phyloP scores from a whole-genome alignment of 2,888 invertebrate species.

The Nezara viridula region DNA sequence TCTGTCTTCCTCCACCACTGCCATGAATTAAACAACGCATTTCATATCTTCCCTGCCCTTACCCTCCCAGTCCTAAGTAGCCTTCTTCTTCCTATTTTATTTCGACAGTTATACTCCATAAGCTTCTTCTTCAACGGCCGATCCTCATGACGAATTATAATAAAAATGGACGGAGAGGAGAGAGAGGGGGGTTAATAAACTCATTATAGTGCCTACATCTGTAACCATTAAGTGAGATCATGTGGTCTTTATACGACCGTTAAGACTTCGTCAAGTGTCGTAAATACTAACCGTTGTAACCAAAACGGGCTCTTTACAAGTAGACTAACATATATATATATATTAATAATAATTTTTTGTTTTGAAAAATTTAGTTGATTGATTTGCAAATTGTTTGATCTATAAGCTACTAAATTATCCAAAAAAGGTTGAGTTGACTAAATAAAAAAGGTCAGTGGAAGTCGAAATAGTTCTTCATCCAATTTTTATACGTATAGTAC shows the following conservation, averaged over 20 bases:
- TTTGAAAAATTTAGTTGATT: background rate
- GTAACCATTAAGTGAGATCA: background rate
- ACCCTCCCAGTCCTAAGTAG: background rate
- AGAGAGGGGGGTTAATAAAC: background rate
- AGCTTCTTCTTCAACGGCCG: background rate
- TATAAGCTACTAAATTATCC: background rate
- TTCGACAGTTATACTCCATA: conserved; percentile 21
- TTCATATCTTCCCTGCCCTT: conserved; percentile 12
- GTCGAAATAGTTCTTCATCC: too few relatives aligned
- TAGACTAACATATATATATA: background rate
- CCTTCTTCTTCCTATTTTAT: background rate
- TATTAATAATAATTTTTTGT: background rate
- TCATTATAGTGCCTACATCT: background rate
- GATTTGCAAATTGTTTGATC: background rate
- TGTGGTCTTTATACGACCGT: conserved; percentile 28
- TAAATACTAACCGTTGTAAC: background rate
- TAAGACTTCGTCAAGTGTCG: conserved; percentile 20
- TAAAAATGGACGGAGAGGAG: background rate
- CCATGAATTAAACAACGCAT: conserved; percentile 48
- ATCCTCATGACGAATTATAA: conserved; percentile 31
- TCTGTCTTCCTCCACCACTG: background rate
- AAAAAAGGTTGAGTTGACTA: background rate
- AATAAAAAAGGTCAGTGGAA: too few relatives aligned
- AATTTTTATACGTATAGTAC: too few relatives aligned
- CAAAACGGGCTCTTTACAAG: background rate